Percentiles rank a stretch among this genome's conserved stretches.
Evolutionary conservation across 2,888 invertebrate genomes (phyloP).

Genomic region (Acleris sparsana): DNA sequence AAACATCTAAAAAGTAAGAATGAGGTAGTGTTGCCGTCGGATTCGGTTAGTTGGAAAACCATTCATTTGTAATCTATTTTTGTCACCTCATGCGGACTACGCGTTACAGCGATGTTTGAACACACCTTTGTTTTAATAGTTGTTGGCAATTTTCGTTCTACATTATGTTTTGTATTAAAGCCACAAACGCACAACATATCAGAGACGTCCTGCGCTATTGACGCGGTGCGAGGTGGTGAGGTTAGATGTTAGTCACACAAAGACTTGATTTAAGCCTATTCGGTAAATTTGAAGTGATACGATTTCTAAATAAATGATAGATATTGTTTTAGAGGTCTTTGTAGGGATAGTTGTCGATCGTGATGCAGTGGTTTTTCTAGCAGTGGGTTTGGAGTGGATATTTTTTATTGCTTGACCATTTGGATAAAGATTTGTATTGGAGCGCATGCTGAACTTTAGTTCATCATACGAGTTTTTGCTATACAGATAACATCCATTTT

Average conservation of each 20-base stretch:
- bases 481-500: background rate
- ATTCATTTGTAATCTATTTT: too few relatives aligned
- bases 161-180: background rate
- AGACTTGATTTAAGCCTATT: constrained; percentile 58
- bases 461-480: background rate
- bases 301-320: constrained; percentile 50
- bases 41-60: too few relatives aligned
- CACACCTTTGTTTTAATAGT: too few relatives aligned
- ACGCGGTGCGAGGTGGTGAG: constrained; percentile 44
- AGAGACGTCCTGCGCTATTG: constrained; percentile 56
- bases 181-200: constrained; percentile 56
- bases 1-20: background rate
- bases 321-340: constrained; percentile 33
- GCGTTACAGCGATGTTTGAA: too few relatives aligned
- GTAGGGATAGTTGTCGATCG: constrained; percentile 20
- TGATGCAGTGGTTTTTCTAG: constrained; percentile 21
- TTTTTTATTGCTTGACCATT: background rate
- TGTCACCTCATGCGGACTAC: too few relatives aligned
- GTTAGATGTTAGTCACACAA: constrained; percentile 56
- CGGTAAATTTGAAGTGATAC: constrained; percentile 65
- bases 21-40: background rate
- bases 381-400: constrained; percentile 9
- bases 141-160: background rate
- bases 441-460: background rate
- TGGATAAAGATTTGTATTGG: background rate